Conservation (phyloP, 2,113 vertebrate species). For the Urocitellus parryii region DNA sequence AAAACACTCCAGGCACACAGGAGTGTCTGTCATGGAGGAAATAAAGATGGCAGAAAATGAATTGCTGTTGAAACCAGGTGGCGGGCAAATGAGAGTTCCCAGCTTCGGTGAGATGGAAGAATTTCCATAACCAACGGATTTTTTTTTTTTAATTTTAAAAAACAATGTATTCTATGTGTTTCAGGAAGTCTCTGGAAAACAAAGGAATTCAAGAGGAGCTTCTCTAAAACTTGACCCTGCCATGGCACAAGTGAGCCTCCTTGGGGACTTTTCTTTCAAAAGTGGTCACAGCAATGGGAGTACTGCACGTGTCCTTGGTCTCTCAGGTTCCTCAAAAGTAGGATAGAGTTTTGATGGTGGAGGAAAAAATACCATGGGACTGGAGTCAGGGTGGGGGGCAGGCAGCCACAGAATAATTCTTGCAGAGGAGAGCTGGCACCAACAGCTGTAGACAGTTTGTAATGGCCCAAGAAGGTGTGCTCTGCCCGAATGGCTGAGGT, state of each 20-base stretch:
- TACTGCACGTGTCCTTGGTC: neutral
- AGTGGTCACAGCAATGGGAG: neutral
- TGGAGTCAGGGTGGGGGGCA: too few species aligned
- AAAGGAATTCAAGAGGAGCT: neutral
- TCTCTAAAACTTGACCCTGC: neutral
- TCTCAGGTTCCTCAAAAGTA: neutral
- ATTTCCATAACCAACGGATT: neutral
- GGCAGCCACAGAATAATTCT: neutral
- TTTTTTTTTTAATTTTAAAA: neutral
- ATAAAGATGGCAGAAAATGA: neutral
- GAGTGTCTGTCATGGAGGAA: neutral
- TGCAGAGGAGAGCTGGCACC: neutral
- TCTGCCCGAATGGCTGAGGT: neutral
- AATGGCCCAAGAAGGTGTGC: neutral
- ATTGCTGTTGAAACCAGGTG: neutral
- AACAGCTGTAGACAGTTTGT: neutral
- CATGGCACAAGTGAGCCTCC: neutral
- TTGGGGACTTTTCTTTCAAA: neutral
- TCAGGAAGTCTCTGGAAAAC: slow-evolving; percentile 12
- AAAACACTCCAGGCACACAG: neutral
- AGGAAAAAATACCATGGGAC: neutral
- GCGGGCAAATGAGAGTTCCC: neutral
- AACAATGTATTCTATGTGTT: slow-evolving; percentile 10
- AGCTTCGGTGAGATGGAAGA: neutral
- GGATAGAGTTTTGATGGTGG: neutral